phyloP scores from a whole-genome alignment of 2,888 invertebrate species.

The Lasioglossum oenotherae region DNA sequence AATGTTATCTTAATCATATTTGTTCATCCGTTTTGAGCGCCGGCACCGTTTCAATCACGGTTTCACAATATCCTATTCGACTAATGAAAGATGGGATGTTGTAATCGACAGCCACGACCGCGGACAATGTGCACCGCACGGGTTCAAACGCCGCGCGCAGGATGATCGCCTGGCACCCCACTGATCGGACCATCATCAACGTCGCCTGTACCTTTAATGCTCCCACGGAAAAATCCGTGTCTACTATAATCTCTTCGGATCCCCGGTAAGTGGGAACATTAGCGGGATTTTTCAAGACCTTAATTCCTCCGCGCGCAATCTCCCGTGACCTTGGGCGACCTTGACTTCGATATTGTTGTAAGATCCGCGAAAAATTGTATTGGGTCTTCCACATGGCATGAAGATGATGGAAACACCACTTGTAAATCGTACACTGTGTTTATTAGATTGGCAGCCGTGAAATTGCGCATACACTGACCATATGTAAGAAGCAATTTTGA shows the following conservation, averaged over 20 bases:
- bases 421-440: not conserved
- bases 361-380: not conserved
- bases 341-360: not conserved
- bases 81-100: constrained; percentile 31
- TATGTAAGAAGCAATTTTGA: not conserved
- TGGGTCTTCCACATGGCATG: not conserved
- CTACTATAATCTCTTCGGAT: not conserved
- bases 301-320: not conserved
- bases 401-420: not conserved
- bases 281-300: not conserved
- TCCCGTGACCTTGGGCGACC: not conserved
- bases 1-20: constrained; percentile 34
- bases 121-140: constrained; percentile 16
- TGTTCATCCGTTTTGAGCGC: constrained; percentile 11
- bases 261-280: constrained; percentile 4
- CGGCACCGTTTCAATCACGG: constrained; percentile 23
- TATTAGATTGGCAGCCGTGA: not conserved
- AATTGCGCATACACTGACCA: not conserved
- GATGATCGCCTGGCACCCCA: constrained; percentile 24
- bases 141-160: constrained; percentile 17
- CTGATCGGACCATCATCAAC: constrained; percentile 21
- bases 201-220: constrained; percentile 6
- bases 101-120: constrained; percentile 17
- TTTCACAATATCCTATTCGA: constrained; percentile 28
- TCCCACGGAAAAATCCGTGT: not conserved